phyloP scores from a whole-genome alignment of 2,888 invertebrate species.

The Falcaria lacertinaria region DNA sequence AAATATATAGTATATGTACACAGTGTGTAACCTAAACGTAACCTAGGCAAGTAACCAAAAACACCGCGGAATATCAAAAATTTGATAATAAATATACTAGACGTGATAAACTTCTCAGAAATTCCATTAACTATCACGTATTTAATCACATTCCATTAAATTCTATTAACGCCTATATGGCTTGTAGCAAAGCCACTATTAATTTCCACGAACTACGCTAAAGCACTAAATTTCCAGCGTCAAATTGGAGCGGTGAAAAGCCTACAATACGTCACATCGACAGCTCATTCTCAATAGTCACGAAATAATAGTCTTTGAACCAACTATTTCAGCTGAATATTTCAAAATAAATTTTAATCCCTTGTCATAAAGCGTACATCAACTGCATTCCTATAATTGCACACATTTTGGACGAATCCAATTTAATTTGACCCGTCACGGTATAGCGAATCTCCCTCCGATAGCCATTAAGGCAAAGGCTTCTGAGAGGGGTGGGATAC shows the following conservation, averaged over 20 bases:
- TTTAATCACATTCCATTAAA: too few species aligned
- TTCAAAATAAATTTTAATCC: slow-evolving; percentile 27
- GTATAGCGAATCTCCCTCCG: slow-evolving; percentile 7
- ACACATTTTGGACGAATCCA: slow-evolving; percentile 34
- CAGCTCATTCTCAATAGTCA: slow-evolving; percentile 67
- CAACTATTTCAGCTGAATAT: slow-evolving; percentile 5
- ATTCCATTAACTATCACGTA: too few species aligned
- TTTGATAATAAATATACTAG: too few species aligned
- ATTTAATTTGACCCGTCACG: slow-evolving; percentile 30
- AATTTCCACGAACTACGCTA: slow-evolving; percentile 6
- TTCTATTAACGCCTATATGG: neutral
- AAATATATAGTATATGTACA: too few species aligned
- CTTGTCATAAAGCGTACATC: slow-evolving; percentile 10
- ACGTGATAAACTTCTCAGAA: too few species aligned
- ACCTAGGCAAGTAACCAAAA: too few species aligned
- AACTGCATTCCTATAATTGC: slow-evolving; percentile 26
- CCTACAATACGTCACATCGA: slow-evolving; percentile 73
- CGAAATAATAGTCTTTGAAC: slow-evolving; percentile 50
- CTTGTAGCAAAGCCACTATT: neutral
- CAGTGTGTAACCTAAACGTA: too few species aligned
- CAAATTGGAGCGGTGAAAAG: slow-evolving; percentile 60
- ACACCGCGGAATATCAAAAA: too few species aligned
- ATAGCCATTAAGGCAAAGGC: neutral
- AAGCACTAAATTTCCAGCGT: slow-evolving; percentile 33
- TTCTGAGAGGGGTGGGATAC: slow-evolving; percentile 17